These are phyloP conservation scores for human (Homo sapiens) DNA, from an alignment of 2,113 vertebrate genomes.

Conservation along the genomic window GRCh38 chr7:48507001-48507500, in stretches of 20 bases:
- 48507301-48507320: rapidly evolving
- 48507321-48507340: rapidly evolving
- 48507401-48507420: rapidly evolving
- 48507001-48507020: not conserved
- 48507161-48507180: too few species aligned
- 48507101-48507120: rapidly evolving
- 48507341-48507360: not conserved
- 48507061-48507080: not conserved
- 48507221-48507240: not conserved
- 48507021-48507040: not conserved
- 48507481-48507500: rapidly evolving
- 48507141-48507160: not conserved
- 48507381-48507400: rapidly evolving
- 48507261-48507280: too few species aligned
- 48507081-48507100: rapidly evolving
- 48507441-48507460: not conserved
- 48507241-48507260: rapidly evolving
- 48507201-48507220: not conserved
- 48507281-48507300: rapidly evolving
- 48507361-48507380: not conserved
- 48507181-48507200: not conserved
- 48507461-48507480: rapidly evolving
- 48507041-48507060: rapidly evolving
- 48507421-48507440: not conserved
- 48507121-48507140: not conserved